Conservation (phyloP, 2,888 invertebrate genomes). For the Melieria crassipennis region DNA sequence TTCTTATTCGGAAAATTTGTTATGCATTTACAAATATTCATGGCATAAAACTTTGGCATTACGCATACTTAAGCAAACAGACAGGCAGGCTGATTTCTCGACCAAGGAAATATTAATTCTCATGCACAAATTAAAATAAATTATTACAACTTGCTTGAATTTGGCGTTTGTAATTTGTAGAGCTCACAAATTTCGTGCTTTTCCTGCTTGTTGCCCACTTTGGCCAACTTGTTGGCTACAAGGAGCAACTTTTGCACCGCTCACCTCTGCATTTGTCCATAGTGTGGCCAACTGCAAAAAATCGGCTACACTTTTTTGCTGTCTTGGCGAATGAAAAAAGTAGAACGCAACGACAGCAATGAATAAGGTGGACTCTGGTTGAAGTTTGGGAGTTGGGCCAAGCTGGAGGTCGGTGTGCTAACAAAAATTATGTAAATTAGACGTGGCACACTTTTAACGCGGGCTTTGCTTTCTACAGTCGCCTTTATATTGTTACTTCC, state of each 20-base stretch:
- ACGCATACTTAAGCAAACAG: neutral
- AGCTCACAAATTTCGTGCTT: too few relatives aligned
- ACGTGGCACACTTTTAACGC: slow-evolving; percentile 5
- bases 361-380: neutral
- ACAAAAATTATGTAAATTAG: slow-evolving; percentile 12
- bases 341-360: neutral
- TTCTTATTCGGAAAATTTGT: too few relatives aligned
- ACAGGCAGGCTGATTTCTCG: too few relatives aligned
- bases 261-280: neutral
- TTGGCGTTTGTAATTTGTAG: neutral
- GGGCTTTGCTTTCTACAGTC: too few relatives aligned
- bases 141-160: slow-evolving; percentile 3
- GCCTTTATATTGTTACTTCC: too few relatives aligned
- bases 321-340: neutral
- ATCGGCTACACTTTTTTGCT: neutral
- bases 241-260: neutral
- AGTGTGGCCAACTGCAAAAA: neutral
- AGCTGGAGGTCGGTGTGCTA: neutral
- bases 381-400: neutral
- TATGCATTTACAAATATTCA: too few relatives aligned
- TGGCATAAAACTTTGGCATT: too few relatives aligned
- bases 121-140: slow-evolving; percentile 10
- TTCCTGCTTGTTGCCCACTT: too few relatives aligned
- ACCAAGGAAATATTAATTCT: neutral
- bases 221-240: neutral